Evolutionary conservation across 2,113 vertebrate species (phyloP), one percentile per base, ranked within the genome.

Genomic region (Coregonus clupeaformis): DNA sequence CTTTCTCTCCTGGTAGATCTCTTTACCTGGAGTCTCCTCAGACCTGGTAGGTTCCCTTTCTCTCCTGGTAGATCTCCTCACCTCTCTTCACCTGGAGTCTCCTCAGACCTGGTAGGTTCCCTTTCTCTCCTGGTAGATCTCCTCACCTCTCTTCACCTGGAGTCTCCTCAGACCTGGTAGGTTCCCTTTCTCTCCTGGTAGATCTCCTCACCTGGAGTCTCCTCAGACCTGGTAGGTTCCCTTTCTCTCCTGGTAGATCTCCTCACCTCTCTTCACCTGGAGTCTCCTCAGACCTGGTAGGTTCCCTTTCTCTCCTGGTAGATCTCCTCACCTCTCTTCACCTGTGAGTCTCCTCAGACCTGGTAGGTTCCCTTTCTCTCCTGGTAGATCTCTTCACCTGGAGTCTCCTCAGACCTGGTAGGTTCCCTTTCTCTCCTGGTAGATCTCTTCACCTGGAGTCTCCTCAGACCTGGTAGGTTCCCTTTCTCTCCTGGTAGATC

Each of bases 41-140:
- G 32, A 85, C 12, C 79, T 93, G 86, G 93, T 94, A 32, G 13
- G 90, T 87, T 27, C 1, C 20, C 11, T 13, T 63, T 42, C 4
- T 71, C 60, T 29, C 24, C 16, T 18, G 25, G 24, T 9, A 36
- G 36, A 62, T n/a, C n/a, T n/a, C n/a, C n/a, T n/a, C n/a, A n/a
- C n/a, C n/a, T n/a, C n/a, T n/a, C n/a, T n/a, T n/a, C n/a, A n/a
- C 93, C 95, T 6, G 89, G 79, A 18, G 62, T 76, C 12, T 84
- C 89, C 20, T 85, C 88, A 2, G 32, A 85, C 12, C 79, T 93
- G 86, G 93, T 94, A 32, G 13, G 90, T 87, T 27, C 1, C 20
- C 11, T 13, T 63, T 42, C 4, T 71, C 60, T 29, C 24, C 16
- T 18, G 25, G 24, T 9, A 36, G 36, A 62, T n/a, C n/a, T n/a